Conservation (phyloP, 2,797 vertebrate genomes). For the Sebastes cheni region DNA sequence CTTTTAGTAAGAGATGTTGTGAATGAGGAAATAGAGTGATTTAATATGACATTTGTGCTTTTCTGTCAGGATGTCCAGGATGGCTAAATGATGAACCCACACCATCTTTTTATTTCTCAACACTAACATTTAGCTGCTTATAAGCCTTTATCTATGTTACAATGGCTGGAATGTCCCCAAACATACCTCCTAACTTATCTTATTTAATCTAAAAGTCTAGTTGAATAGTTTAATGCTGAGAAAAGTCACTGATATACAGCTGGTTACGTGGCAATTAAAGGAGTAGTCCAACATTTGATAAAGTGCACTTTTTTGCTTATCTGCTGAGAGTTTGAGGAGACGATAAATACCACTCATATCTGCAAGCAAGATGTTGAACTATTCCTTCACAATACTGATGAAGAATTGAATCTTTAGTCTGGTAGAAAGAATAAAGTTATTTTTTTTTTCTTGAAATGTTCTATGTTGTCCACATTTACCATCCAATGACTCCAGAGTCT, state of each 20-base stretch:
- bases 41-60: no score
- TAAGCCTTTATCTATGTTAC: neutral
- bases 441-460: neutral
- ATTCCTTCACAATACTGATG: neutral
- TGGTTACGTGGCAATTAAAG: neutral
- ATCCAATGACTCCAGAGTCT: neutral
- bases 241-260: neutral
- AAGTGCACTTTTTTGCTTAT: neutral
- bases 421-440: neutral
- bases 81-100: slow-evolving; percentile 51
- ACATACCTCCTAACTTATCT: neutral
- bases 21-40: no score
- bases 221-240: neutral
- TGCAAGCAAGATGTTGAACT: neutral
- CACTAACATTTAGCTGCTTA: neutral
- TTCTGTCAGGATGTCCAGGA: no score
- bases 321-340: no score
- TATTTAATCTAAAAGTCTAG: neutral
- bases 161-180: neutral
- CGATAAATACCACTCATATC: neutral
- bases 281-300: neutral
- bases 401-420: neutral
- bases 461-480: neutral
- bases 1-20: no score
- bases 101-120: neutral